Conservation (phyloP, 2,888 invertebrate genomes). For the Monopis laevigella region DNA sequence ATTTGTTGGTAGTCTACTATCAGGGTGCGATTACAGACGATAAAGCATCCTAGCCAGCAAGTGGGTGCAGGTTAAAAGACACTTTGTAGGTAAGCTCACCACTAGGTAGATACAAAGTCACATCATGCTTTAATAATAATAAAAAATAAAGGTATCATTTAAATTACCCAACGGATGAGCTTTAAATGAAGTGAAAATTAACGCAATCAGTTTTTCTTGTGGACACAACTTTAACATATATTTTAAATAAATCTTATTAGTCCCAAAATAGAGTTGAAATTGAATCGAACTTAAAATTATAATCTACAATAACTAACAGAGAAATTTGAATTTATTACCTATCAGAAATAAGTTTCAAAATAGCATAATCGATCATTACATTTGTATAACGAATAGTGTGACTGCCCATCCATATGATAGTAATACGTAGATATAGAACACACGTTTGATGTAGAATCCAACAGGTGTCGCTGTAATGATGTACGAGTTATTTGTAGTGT, state of each 20-base stretch:
- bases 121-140: no score
- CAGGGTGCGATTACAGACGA: no score
- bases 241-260: not conserved
- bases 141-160: no score
- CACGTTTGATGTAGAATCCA: conserved; percentile 17
- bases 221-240: not conserved
- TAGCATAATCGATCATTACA: not conserved
- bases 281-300: no score
- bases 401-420: conserved; percentile 2
- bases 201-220: conserved; percentile 8
- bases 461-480: conserved; percentile 20
- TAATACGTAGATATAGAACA: conserved; percentile 10
- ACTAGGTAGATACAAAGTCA: no score
- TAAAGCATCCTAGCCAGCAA: no score
- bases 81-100: no score
- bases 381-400: not conserved
- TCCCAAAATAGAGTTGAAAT: not conserved
- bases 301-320: not conserved
- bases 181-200: conserved; percentile 7
- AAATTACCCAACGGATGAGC: not conserved
- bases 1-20: no score
- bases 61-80: not conserved
- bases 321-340: not conserved
- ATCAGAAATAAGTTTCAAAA: not conserved
- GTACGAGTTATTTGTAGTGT: conserved; percentile 13